Percentiles rank a stretch among this genome's conserved stretches.
phyloP scores from a whole-genome alignment of 53 echinoderm and acorn worm genomes.

The Actinopyga echinites region DNA sequence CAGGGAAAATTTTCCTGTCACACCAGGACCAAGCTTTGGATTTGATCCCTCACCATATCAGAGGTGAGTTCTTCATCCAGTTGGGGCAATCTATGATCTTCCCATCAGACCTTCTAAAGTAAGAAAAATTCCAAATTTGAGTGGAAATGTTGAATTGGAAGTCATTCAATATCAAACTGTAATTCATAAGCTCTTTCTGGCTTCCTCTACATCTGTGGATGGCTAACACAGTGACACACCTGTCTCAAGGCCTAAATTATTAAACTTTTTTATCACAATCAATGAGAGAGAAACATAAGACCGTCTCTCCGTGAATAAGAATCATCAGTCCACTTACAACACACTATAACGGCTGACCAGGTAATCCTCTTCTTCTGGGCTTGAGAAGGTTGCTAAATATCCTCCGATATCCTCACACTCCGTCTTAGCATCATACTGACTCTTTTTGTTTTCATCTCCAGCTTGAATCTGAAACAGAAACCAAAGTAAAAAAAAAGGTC shows the following conservation, averaged over 20 bases:
- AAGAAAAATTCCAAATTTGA: too few species aligned
- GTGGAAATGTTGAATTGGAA: too few species aligned
- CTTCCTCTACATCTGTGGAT: too few species aligned
- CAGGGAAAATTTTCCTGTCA: too few species aligned
- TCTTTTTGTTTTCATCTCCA: background rate
- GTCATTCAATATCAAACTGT: too few species aligned
- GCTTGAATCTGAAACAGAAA: slow-evolving; percentile 16
- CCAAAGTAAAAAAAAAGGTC: background rate
- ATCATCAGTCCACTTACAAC: slow-evolving; percentile 22
- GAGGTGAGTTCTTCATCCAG: background rate
- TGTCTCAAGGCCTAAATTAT: background rate
- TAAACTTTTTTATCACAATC: background rate
- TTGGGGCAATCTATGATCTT: background rate
- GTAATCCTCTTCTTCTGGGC: slow-evolving; percentile 50
- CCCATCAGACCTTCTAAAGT: too few species aligned
- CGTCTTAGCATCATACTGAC: slow-evolving; percentile 32
- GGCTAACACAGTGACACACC: too few species aligned
- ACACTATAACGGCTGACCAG: slow-evolving; percentile 28
- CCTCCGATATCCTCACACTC: slow-evolving; percentile 50
- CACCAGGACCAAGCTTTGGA: too few species aligned
- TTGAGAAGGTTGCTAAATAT: slow-evolving; percentile 51
- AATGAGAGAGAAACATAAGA: too few species aligned
- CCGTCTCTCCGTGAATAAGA: too few species aligned
- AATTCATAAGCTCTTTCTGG: too few species aligned
- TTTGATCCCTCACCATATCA: background rate